Base-by-base conservation (phyloP, 1,140 invertebrate species). In the Drosophila malerkotliana region DNA sequence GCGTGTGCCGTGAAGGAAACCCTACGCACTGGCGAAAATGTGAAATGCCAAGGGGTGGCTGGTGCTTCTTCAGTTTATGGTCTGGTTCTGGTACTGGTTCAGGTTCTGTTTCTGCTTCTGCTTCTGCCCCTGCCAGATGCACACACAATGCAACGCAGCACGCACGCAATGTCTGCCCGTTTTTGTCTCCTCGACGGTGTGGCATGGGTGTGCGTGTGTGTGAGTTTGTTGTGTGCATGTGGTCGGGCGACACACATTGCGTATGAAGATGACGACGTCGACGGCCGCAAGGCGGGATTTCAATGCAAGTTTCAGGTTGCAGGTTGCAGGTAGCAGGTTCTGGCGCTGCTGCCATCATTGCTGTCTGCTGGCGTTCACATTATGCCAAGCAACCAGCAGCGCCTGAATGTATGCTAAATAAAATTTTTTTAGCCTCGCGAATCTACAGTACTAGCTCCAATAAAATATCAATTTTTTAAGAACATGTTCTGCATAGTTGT, bases 381-480 rank as follows among this genome's bases (percentile, higher is more conserved):
- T 83, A 83, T 84, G 76, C 76, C 80, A 84, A 66, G 76, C 67
- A 47, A 73, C 66, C 80, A 32, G 30, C 41, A 56, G 63, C 62
- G 81, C 87, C 81, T 68, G 81, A 90, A 90, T 77, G 87, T 90
- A 90, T 90, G 87, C 85, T 90, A 90, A 90, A 90, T 90, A 90
- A 59, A 85, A 72, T 90, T 89, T 84, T 53, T 53, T 21, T 48
- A 56, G 63, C 24, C 51, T 30, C 15, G 15, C 14, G 32, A 55
- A 26, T 8, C 26, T 34, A 67, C 63, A 67, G 63, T 67, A 14
- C 9, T 7, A n/a, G 30, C 63, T 67, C 12, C 4, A 1, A 32
- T n/a, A 26, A 14, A 41, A 14, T 6, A 41, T 41, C 4, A 2
- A n/a, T 41, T 14, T 41, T 41, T 4, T 5, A 1, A 0, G 37